These are phyloP conservation scores for Ceryle rudis DNA, from an alignment of 2,797 vertebrate genomes.

Conservation along the genomic window DNA sequence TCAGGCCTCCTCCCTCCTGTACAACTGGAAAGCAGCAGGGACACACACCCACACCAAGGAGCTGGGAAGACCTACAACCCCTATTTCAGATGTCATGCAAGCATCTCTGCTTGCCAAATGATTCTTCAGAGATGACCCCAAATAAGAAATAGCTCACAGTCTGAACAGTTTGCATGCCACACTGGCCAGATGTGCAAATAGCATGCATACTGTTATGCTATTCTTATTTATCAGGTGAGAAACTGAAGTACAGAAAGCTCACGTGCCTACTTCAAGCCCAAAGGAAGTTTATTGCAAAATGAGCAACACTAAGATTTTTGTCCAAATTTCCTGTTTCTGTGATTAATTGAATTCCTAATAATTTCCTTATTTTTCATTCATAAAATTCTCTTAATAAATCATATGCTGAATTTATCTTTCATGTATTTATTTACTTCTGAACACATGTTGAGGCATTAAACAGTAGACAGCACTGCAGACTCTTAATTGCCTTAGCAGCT, in stretches of 20 bases:
- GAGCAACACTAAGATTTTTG: background rate
- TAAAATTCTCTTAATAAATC: background rate
- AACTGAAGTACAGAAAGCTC: background rate
- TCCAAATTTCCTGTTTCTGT: background rate
- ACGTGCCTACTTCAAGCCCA: background rate
- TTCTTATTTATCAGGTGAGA: background rate
- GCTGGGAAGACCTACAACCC: background rate
- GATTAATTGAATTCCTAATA: background rate
- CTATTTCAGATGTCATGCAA: background rate
- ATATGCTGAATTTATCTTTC: background rate
- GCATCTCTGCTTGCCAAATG: background rate
- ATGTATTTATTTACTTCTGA: background rate
- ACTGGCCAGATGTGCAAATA: background rate
- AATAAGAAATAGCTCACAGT: background rate
- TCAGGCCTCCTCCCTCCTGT: background rate
- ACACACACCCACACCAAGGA: background rate
- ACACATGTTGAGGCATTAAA: background rate
- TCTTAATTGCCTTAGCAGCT: background rate
- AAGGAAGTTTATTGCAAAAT: background rate
- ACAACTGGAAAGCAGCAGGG: background rate
- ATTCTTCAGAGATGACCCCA: background rate
- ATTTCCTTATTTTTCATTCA: background rate
- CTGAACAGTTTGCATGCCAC: background rate
- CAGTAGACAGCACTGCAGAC: background rate
- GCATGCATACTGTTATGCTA: background rate